These are phyloP conservation scores for Sylvilagus floridanus DNA, from an alignment of 2,797 vertebrate species.

Conservation along the genomic window DNA sequence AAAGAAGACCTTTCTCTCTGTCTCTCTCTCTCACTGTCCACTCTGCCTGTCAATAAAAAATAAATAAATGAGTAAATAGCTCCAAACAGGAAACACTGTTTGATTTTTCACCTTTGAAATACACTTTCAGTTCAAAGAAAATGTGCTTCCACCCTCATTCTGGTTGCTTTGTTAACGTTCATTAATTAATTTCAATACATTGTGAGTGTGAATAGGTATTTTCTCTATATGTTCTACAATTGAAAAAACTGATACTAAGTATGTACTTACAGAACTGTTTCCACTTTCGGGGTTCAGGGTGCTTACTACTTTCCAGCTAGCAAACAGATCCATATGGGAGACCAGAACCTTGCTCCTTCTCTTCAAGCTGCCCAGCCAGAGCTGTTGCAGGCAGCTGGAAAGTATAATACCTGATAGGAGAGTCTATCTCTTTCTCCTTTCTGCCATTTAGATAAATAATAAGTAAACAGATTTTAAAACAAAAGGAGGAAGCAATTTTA, in stretches of 20 bases:
- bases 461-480: too few relatives aligned
- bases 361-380: too few relatives aligned
- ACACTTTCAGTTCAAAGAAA: constrained; percentile 42
- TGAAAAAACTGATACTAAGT: constrained; percentile 58
- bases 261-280: constrained; percentile 45
- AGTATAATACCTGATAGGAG: too few relatives aligned
- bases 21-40: too few relatives aligned
- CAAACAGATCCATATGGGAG: neutral
- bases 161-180: constrained; percentile 55
- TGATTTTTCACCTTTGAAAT: constrained; percentile 55
- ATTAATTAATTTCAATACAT: constrained; percentile 63
- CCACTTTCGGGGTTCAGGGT: neutral
- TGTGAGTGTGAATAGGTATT: constrained; percentile 57
- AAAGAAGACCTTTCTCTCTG: too few relatives aligned
- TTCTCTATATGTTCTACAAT: constrained; percentile 56
- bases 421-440: too few relatives aligned
- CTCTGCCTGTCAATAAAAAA: too few relatives aligned
- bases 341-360: too few relatives aligned
- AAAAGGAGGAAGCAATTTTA: constrained; percentile 13
- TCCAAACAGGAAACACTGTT: constrained; percentile 36
- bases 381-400: too few relatives aligned
- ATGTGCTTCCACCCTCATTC: neutral
- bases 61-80: constrained; percentile 27
- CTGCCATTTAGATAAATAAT: too few relatives aligned
- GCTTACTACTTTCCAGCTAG: constrained; percentile 51